Base-by-base conservation (phyloP, 2,888 invertebrate genomes). In the Drosophila falleni region DNA sequence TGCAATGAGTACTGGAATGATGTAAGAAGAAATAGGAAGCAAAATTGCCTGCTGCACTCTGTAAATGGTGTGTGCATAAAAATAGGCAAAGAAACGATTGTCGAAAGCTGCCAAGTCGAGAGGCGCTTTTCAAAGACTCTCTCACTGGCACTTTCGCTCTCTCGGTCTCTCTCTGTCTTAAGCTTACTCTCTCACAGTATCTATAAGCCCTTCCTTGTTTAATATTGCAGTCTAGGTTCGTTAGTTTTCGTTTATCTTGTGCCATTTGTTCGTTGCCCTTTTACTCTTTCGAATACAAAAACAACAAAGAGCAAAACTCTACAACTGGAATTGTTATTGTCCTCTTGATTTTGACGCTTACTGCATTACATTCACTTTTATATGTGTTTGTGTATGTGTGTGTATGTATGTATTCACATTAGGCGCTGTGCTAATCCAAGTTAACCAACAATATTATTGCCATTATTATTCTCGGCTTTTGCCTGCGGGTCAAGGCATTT, bases 291-390 rank as follows among this genome's bases (percentile, higher is more conserved):
- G 1, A 31, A n/a, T 42, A 44, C 37, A 5, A 35, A 8, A 16
- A 35, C 46, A 26, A 10, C 11, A 54, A 33, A 53, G 33, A 33
- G 26, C 37, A 42, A 60, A 73, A 55, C 49, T 77, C 65, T 74
- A 64, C 49, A 61, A 63, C 66, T 65, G 71, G 16, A 71, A 65
- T 80, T 63, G 75, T 78, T 72, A 63, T 73, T 75, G 59, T 75
- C 61, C 78, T 73, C 66, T 70, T 54, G 29, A 58, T 55, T 69
- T 64, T 49, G 47, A 35, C 42, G 29, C 23, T 50, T 71, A 49
- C 65, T 61, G 72, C 51, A 53, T 63, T 63, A 60, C 81, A 76
- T 81, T 82, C 80, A 72, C 77, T 80, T 81, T 80, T 70, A 70
- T 71, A 35, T 23, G 23, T n/a, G 42, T 41, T 15, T 46, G 31